phyloP scores from a whole-genome alignment of 2,888 invertebrate species.

The Reticulitermes lucifugus region DNA sequence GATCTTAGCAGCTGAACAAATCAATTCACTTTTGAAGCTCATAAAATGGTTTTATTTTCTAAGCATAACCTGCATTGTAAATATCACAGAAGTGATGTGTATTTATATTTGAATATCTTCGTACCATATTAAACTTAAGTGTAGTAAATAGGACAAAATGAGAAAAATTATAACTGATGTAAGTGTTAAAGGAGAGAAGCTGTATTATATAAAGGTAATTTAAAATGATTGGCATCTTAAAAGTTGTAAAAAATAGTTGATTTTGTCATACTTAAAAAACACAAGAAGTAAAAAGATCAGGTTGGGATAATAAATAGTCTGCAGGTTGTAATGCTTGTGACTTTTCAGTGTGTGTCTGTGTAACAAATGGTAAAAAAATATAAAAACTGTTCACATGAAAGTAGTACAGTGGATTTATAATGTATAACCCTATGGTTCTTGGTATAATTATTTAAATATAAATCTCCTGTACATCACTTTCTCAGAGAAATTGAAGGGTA shows the following conservation, averaged over 20 bases:
- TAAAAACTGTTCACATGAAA: not conserved
- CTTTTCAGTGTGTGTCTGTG: not conserved
- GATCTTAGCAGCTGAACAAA: not conserved
- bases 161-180: not conserved
- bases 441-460: too few relatives aligned
- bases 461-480: too few relatives aligned
- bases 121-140: not conserved
- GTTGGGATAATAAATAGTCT: not conserved
- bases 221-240: not conserved
- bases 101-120: slow-evolving; percentile 17
- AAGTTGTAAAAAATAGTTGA: not conserved
- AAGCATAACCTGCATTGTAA: not conserved
- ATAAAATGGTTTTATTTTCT: slow-evolving; percentile 14
- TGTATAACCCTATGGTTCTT: too few relatives aligned
- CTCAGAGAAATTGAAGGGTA: too few relatives aligned
- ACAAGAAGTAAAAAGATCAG: not conserved
- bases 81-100: not conserved
- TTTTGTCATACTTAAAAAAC: not conserved
- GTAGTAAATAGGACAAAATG: not conserved
- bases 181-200: not conserved
- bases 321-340: not conserved
- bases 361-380: not conserved
- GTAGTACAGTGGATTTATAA: not conserved
- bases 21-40: not conserved
- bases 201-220: not conserved